These are phyloP conservation scores for Drosophila triauraria DNA, from an alignment of 1,140 invertebrate genomes.

Conservation along the genomic window DNA sequence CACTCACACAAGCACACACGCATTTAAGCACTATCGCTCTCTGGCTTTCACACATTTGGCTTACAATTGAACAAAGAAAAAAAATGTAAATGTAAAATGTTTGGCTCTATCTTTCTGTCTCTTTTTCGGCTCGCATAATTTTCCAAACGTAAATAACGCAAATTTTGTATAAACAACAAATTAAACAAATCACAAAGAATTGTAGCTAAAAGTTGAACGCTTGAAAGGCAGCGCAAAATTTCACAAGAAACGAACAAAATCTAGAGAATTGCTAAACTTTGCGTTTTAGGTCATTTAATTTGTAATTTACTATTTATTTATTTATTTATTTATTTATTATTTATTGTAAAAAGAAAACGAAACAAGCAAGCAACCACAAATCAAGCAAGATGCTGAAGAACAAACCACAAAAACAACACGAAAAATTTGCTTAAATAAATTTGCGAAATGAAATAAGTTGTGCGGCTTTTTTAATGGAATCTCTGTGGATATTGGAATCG, in stretches of 20 bases:
- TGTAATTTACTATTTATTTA: conserved; percentile 83
- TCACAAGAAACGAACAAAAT: conserved; percentile 40
- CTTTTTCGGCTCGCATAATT: conserved; percentile 63
- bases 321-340: conserved; percentile 81
- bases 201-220: conserved; percentile 82
- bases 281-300: conserved; percentile 80
- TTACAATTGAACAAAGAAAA: conserved; percentile 63
- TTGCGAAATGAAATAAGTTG: conserved; percentile 75
- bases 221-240: conserved; percentile 78
- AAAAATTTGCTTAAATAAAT: conserved; percentile 80
- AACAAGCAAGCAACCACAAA: conserved; percentile 39
- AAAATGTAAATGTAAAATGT: conserved; percentile 28
- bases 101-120: conserved; percentile 47
- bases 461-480: conserved; percentile 67
- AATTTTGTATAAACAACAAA: conserved; percentile 54
- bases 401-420: conserved; percentile 49
- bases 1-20: conserved; percentile 23
- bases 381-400: conserved; percentile 50
- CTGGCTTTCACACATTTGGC: conserved; percentile 78
- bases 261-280: conserved; percentile 70
- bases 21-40: conserved; percentile 64
- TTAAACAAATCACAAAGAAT: conserved; percentile 48
- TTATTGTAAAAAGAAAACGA: conserved; percentile 74
- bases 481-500: conserved; percentile 40
- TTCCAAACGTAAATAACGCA: conserved; percentile 78